Evolutionary conservation across 64 coral and sea anemone species (phyloP).

Genomic region (Actinia equina): DNA sequence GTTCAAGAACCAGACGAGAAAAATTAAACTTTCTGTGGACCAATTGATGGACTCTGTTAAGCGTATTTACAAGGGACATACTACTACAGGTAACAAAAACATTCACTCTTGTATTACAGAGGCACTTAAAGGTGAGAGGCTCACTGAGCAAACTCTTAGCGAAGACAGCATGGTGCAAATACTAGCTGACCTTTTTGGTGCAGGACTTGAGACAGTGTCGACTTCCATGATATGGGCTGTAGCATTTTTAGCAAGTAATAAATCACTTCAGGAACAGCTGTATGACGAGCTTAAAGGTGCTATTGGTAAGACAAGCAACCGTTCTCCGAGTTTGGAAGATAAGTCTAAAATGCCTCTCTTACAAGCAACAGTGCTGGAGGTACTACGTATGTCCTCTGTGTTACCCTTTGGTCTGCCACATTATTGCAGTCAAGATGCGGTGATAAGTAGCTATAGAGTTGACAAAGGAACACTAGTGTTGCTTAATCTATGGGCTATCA

Average conservation of each 20-base stretch:
- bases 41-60: slow-evolving; percentile 26
- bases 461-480: not conserved
- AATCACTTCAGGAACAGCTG: slow-evolving; percentile 38
- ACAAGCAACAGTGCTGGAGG: slow-evolving; percentile 65
- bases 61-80: not conserved
- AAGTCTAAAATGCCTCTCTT: slow-evolving; percentile 65
- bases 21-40: not conserved
- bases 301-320: slow-evolving; percentile 14
- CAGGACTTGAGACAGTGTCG: slow-evolving; percentile 56
- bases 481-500: slow-evolving; percentile 11
- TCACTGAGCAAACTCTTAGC: not conserved
- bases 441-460: not conserved
- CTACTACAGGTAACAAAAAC: not conserved
- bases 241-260: slow-evolving; percentile 39
- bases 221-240: slow-evolving; percentile 50
- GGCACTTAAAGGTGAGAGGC: not conserved
- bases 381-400: slow-evolving; percentile 28
- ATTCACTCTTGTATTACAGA: not conserved
- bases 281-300: slow-evolving; percentile 40
- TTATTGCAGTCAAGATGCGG: not conserved
- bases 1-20: slow-evolving; percentile 39
- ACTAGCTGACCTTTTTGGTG: slow-evolving; percentile 62
- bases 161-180: slow-evolving; percentile 19
- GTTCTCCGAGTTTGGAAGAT: slow-evolving; percentile 50
- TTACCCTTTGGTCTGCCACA: not conserved